These are phyloP conservation scores for Hylyphantes graminicola DNA, from an alignment of 1,140 invertebrate genomes.

Conservation along the genomic window DNA sequence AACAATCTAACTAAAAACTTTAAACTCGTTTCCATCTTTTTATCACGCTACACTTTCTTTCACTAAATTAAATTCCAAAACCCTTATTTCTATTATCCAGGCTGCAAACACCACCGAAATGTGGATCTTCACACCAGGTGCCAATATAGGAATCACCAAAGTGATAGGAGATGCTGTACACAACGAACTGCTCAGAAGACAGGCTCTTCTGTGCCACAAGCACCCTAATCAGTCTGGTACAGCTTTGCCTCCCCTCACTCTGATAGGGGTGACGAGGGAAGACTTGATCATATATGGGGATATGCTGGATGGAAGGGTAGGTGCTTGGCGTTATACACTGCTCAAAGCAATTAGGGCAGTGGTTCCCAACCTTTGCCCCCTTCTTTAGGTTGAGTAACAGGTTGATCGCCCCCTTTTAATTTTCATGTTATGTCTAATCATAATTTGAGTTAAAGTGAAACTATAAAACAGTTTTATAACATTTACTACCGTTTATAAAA, in stretches of 20 bases:
- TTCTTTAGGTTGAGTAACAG: too few species aligned
- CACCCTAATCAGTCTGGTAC: conserved; percentile 60
- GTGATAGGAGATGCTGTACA: conserved; percentile 67
- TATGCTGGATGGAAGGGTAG: conserved; percentile 56
- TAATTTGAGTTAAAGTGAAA: too few species aligned
- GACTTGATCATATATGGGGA: conserved; percentile 60
- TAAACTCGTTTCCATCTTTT: too few species aligned
- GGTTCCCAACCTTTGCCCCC: too few species aligned
- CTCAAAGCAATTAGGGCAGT: too few species aligned
- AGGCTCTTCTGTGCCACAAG: conserved; percentile 61
- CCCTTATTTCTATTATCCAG: conserved; percentile 10
- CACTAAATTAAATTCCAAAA: not conserved
- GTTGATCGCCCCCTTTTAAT: too few species aligned
- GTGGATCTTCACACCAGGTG: conserved; percentile 68
- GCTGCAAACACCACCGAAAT: conserved; percentile 68
- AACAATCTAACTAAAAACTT: too few species aligned
- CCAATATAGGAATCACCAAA: conserved; percentile 66
- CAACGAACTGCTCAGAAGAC: conserved; percentile 64
- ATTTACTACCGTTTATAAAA: too few species aligned
- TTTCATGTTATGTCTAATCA: too few species aligned
- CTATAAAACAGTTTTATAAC: too few species aligned
- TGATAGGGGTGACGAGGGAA: conserved; percentile 60
- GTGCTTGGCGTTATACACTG: conserved; percentile 10
- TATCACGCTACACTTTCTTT: too few species aligned
- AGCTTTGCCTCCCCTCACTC: conserved; percentile 47